These are phyloP conservation scores for Habrosyne pyritoides DNA, from an alignment of 2,888 invertebrate species.

Conservation along the genomic window DNA sequence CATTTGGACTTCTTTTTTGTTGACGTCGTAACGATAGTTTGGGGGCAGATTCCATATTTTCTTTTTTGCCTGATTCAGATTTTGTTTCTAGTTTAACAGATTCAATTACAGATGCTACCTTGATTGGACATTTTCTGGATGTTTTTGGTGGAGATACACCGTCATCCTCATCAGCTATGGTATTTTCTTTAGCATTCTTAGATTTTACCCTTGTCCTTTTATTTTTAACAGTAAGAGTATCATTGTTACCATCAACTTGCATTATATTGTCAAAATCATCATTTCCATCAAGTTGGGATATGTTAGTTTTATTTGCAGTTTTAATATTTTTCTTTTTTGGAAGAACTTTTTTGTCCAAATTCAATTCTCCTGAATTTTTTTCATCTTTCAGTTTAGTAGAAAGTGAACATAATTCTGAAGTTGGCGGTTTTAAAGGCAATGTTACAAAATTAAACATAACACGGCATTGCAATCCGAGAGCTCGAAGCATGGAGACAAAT, in stretches of 20 bases:
- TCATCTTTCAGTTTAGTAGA: slow-evolving; percentile 69
- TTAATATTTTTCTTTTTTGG: slow-evolving; percentile 28
- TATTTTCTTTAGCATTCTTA: slow-evolving; percentile 37
- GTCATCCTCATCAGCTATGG: slow-evolving; percentile 33
- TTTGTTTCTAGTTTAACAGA: slow-evolving; percentile 6
- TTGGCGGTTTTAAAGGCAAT: slow-evolving; percentile 87
- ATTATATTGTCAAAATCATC: slow-evolving; percentile 60
- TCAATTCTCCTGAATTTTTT: slow-evolving; percentile 27
- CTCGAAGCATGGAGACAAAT: slow-evolving; percentile 89
- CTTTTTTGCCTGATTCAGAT: not conserved
- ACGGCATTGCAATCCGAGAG: slow-evolving; percentile 91
- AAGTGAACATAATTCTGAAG: slow-evolving; percentile 85
- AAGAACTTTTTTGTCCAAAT: slow-evolving; percentile 12
- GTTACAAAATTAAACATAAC: slow-evolving; percentile 92
- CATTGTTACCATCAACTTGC: slow-evolving; percentile 68
- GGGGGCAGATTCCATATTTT: not conserved
- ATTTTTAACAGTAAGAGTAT: slow-evolving; percentile 39
- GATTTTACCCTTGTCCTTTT: slow-evolving; percentile 44
- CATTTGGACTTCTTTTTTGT: slow-evolving; percentile 10
- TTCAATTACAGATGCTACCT: slow-evolving; percentile 5
- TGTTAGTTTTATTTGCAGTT: slow-evolving; percentile 30
- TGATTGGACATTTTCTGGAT: slow-evolving; percentile 35
- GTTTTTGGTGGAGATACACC: slow-evolving; percentile 67
- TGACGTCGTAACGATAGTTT: not conserved
- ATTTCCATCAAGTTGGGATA: slow-evolving; percentile 82